phyloP scores from a whole-genome alignment of 2,113 vertebrate species.

The Pseudorectes ferrugineus region DNA sequence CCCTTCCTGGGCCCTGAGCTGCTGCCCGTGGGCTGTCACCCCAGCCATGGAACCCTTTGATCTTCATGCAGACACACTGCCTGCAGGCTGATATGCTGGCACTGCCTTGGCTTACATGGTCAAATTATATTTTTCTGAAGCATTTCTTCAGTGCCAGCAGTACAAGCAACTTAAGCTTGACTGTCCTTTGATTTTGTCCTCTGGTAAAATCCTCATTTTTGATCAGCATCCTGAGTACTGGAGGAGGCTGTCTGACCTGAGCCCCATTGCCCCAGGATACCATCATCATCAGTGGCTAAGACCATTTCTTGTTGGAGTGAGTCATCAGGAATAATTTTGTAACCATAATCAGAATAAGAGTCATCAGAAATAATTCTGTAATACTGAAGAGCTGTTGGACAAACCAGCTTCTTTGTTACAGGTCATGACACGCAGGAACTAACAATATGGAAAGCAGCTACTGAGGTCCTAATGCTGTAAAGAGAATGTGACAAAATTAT shows the following conservation, averaged over 20 bases:
- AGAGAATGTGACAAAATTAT: not conserved
- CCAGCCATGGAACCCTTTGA: not conserved
- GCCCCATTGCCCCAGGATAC: not conserved
- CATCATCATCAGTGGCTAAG: not conserved
- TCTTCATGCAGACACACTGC: not conserved
- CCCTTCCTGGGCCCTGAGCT: not conserved
- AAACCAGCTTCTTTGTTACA: not conserved
- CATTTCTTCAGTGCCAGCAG: not conserved
- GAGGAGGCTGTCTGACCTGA: not conserved
- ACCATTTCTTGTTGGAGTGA: not conserved
- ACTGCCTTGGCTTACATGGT: not conserved
- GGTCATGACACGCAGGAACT: not conserved
- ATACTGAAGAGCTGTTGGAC: not conserved
- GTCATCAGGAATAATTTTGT: not conserved
- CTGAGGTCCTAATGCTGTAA: not conserved
- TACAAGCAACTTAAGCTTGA: not conserved
- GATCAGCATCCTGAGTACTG: not conserved
- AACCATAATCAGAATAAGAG: not conserved
- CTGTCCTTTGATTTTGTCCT: not conserved
- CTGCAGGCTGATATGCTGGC: rapidly evolving
- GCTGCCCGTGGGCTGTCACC: not conserved
- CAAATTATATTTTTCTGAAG: not conserved
- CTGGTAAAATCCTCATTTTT: not conserved
- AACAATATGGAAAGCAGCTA: not conserved
- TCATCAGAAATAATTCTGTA: not conserved